Evolutionary conservation across 2,113 vertebrate species (phyloP), one percentile per base, ranked within the genome.

Genomic region (Oxyura jamaicensis): DNA sequence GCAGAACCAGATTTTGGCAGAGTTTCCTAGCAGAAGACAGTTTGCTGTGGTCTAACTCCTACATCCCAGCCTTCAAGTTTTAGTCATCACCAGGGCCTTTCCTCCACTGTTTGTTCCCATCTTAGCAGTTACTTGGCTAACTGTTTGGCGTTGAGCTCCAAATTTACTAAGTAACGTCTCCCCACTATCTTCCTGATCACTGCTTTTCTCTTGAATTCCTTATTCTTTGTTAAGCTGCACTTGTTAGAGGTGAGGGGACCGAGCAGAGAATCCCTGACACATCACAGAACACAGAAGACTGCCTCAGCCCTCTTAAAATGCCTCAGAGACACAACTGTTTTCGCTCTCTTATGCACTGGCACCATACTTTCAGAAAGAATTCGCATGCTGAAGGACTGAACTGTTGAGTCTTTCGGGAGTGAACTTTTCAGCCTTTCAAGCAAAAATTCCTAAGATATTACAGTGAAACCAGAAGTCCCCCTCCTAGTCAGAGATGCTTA

Each of bases 11-110:
- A 0, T 82, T 85, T 87, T 93, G 96, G 93, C 94, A 93, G 82
- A 81, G 35, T 65, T 84, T 91, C 91, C 93, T 28, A 46, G 65
- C 0, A 92, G 91, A 84, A 82, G 73, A 75, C 62, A 83, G 83
- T 86, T 94, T 92, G 92, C 92, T 91, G 65, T 86, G 95, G 94
- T 31, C 81, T 73, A 89, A 96, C 93, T 95, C 96, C 96, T 92
- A 97, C 96, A 92, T 72, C 42, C 35, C 78, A 93, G 76, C 92
- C 87, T 78, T 94, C 2, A 29, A 83, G 74, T 73, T 96, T 93
- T 96, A 97, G 94, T 96, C 96, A 96, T 91, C 48, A 9, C 74
- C 73, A n/a, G 69, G 84, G 62, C 77, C 95, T 56, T 77, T 93
- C 83, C 50, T 92, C 81, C 48, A 75, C 72, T 0, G 16, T 56